phyloP scores from a whole-genome alignment of 2,797 vertebrate genomes.

The Buceros bicornis region DNA sequence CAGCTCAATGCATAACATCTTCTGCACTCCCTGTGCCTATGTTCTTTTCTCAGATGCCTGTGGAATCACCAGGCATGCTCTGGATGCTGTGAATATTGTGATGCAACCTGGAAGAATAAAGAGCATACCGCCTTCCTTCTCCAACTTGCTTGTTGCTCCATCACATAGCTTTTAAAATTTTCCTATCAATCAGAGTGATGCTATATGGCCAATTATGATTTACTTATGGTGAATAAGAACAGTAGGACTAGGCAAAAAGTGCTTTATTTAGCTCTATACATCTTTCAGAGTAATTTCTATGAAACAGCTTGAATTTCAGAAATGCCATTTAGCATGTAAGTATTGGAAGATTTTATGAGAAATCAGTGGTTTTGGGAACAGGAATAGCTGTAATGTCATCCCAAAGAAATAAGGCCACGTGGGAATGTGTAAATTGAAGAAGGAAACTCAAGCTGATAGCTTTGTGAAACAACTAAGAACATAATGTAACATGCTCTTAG shows the following conservation, averaged over 20 bases:
- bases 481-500: neutral
- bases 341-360: neutral
- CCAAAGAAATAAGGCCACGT: neutral
- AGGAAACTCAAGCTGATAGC: neutral
- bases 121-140: neutral
- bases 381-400: neutral
- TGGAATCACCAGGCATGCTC: neutral
- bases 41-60: neutral
- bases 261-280: neutral
- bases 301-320: neutral
- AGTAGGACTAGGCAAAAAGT: neutral
- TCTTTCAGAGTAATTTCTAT: neutral
- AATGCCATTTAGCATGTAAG: neutral
- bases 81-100: neutral
- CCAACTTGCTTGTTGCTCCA: neutral
- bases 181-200: neutral
- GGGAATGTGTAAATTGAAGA: neutral
- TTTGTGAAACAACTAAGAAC: conserved; percentile 1
- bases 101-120: neutral
- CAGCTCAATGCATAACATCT: neutral
- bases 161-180: neutral
- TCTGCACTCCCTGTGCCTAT: neutral
- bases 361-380: neutral
- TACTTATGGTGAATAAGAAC: neutral
- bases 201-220: neutral